Evolutionary conservation across 2,888 invertebrate genomes (phyloP).

Genomic region (Colletes collaris): DNA sequence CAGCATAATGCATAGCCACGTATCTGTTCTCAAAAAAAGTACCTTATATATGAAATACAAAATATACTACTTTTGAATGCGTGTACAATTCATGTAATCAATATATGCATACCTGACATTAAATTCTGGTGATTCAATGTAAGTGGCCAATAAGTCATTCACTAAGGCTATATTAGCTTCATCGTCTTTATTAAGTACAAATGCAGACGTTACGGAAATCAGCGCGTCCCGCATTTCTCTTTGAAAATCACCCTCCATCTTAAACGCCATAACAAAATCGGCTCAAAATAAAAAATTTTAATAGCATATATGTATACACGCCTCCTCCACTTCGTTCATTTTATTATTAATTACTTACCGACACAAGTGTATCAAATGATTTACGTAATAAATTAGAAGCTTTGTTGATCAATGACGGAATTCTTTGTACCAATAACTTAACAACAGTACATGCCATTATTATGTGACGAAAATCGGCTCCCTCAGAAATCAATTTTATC

Average conservation of each 20-base stretch:
- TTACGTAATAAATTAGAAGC: conserved; percentile 86
- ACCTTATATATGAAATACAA: conserved; percentile 4
- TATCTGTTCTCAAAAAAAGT: conserved; percentile 84
- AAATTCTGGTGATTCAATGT: conserved; percentile 90
- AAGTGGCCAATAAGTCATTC: conserved; percentile 88
- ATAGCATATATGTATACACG: conserved; percentile 16
- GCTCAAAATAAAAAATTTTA: not conserved
- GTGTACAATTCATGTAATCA: conserved; percentile 4
- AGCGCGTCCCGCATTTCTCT: conserved; percentile 78
- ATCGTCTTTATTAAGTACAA: conserved; percentile 76
- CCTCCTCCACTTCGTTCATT: not conserved
- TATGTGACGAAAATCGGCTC: conserved; percentile 85
- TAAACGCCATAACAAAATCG: conserved; percentile 38
- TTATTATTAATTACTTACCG: conserved; percentile 73
- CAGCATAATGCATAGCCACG: conserved; percentile 92
- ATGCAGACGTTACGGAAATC: conserved; percentile 78
- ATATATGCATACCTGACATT: conserved; percentile 79
- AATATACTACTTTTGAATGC: not conserved
- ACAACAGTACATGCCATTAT: conserved; percentile 90
- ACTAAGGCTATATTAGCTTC: conserved; percentile 83
- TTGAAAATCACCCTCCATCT: conserved; percentile 78
- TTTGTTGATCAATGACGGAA: conserved; percentile 87
- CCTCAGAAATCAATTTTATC: conserved; percentile 88
- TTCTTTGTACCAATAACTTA: conserved; percentile 87
- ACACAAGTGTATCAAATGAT: conserved; percentile 84